phyloP scores from a whole-genome alignment of 1,140 invertebrate species.

The Pararge aegeria region DNA sequence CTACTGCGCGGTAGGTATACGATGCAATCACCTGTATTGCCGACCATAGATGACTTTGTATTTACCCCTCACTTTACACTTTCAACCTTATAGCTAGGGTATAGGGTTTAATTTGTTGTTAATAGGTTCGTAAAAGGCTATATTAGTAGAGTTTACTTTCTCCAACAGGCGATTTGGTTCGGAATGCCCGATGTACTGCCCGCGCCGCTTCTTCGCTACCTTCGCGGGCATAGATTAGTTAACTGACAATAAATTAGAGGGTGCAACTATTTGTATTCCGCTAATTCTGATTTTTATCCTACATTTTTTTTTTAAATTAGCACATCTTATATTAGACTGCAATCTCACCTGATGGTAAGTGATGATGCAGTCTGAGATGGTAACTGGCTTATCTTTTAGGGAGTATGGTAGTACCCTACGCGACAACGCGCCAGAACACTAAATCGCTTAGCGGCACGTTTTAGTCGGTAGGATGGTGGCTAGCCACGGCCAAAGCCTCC shows the following conservation, averaged over 20 bases:
- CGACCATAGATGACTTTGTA: constrained; percentile 32
- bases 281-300: too few species aligned
- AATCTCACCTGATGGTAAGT: too few species aligned
- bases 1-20: constrained; percentile 1
- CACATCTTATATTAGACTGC: too few species aligned
- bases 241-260: neutral
- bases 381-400: too few species aligned
- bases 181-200: constrained; percentile 68
- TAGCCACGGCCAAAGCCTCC: too few species aligned
- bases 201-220: constrained; percentile 52
- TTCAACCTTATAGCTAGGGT: neutral
- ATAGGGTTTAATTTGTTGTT: constrained; percentile 17
- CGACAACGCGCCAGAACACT: too few species aligned
- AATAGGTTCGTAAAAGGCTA: constrained; percentile 24
- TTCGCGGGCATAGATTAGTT: constrained; percentile 35
- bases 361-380: too few species aligned
- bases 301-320: too few species aligned
- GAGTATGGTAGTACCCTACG: too few species aligned
- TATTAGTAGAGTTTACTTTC: constrained; percentile 66
- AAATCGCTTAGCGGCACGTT: too few species aligned
- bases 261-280: too few species aligned
- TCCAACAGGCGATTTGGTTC: constrained; percentile 58
- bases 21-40: constrained; percentile 35
- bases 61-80: constrained; percentile 1
- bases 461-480: too few species aligned